phyloP scores from a whole-genome alignment of 30 jellyfish, hydroid and myxozoan species.

The Aurelia aurita complex sp. Pacific region DNA sequence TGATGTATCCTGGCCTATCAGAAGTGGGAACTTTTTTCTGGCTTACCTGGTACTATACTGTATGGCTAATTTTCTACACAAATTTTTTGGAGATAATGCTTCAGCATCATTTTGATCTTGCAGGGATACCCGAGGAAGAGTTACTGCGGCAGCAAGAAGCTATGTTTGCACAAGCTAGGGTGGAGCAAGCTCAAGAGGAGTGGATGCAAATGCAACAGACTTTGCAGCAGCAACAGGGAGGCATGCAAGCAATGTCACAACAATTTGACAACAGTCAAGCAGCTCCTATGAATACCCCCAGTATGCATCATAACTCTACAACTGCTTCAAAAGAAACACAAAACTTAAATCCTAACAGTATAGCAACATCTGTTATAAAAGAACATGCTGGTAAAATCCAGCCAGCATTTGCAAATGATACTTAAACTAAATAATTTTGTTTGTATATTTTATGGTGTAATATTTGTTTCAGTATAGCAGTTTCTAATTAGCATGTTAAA shows the following conservation, averaged over 20 bases:
- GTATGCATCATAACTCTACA: neutral
- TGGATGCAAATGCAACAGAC: slow-evolving; percentile 84
- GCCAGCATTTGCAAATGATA: neutral
- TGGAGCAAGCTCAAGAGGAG: slow-evolving; percentile 94
- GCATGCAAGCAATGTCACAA: slow-evolving; percentile 25
- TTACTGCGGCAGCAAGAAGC: slow-evolving; percentile 94
- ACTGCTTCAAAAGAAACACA: slow-evolving; percentile 4
- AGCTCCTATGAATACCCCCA: neutral
- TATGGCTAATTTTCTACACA: too few species aligned
- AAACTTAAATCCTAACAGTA: slow-evolving; percentile 11
- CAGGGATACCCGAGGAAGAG: slow-evolving; percentile 96
- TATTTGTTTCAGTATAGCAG: too few species aligned
- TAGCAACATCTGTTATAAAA: slow-evolving; percentile 55
- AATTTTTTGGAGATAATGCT: too few species aligned
- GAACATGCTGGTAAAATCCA: slow-evolving; percentile 28
- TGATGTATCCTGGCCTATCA: too few species aligned
- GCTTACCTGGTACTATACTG: too few species aligned
- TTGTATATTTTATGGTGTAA: too few species aligned
- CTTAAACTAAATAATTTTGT: neutral
- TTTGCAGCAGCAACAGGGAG: slow-evolving; percentile 44
- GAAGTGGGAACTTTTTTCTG: too few species aligned
- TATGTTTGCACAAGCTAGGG: slow-evolving; percentile 92
- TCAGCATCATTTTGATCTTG: neutral
- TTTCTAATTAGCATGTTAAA: too few species aligned
- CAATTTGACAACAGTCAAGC: slow-evolving; percentile 5